A percentile compares a stretch with the other conserved stretches of the same genome.
phyloP scores from a whole-genome alignment of 1,140 invertebrate species.

The Chionoecetes opilio region DNA sequence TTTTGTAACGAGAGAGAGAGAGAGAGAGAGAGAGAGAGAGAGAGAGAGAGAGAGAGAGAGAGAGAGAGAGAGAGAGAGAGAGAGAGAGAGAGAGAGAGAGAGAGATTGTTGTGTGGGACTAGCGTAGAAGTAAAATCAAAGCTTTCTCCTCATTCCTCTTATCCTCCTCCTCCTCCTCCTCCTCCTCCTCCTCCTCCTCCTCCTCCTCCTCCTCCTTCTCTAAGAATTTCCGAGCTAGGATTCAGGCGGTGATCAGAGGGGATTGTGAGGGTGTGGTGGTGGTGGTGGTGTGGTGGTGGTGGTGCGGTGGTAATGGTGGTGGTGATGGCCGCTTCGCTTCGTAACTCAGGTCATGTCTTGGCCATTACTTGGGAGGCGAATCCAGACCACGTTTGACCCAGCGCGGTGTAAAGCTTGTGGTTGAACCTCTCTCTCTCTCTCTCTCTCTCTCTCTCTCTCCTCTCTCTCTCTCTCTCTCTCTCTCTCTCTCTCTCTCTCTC shows the following conservation, averaged over 20 bases:
- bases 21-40: too few species aligned
- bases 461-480: conserved; percentile 23
- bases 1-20: too few species aligned
- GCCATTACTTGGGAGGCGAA: conserved; percentile 4
- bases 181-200: not conserved
- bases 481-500: not conserved
- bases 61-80: too few species aligned
- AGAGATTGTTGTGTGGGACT: too few species aligned
- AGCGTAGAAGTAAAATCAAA: too few species aligned
- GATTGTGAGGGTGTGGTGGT: not conserved
- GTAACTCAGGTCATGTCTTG: not conserved
- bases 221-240: not conserved
- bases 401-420: not conserved
- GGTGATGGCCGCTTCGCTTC: not conserved
- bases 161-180: not conserved
- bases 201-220: not conserved
- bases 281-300: not conserved
- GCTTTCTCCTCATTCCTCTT: not conserved
- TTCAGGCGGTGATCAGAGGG: not conserved
- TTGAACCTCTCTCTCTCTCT: conserved; percentile 12
- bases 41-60: too few species aligned
- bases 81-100: too few species aligned
- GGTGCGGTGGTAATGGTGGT: not conserved
- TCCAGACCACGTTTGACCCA: not conserved
- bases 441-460: conserved; percentile 25